These are phyloP conservation scores for Fragum sueziense DNA, from an alignment of 2,888 invertebrate genomes.

Conservation along the genomic window DNA sequence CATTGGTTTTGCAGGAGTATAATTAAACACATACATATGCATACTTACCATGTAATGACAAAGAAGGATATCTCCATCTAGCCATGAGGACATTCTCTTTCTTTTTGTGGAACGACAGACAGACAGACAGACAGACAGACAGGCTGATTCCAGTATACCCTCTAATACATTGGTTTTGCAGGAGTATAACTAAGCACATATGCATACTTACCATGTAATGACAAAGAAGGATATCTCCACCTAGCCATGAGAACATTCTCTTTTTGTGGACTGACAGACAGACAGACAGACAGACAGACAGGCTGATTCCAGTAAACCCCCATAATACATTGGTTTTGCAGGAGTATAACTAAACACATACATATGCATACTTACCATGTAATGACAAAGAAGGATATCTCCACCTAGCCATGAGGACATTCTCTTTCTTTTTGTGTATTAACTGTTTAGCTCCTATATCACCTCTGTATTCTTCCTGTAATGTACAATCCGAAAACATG, in stretches of 20 bases:
- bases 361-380: conserved; percentile 85
- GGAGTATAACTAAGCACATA: not conserved
- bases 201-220: conserved; percentile 90
- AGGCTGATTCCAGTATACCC: no score
- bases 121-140: not conserved
- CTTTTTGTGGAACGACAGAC: conserved; percentile 88
- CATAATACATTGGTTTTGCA: not conserved
- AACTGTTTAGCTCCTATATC: conserved; percentile 88
- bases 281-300: not conserved
- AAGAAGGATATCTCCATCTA: conserved; percentile 96
- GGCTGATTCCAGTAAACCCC: not conserved
- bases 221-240: conserved; percentile 96
- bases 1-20: not conserved
- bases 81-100: conserved; percentile 95
- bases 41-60: conserved; percentile 91
- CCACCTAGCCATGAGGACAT: conserved; percentile 97
- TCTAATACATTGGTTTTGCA: not conserved
- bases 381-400: conserved; percentile 95
- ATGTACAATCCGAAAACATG: no score
- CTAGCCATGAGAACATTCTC: conserved; percentile 95
- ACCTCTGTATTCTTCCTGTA: conserved; percentile 87
- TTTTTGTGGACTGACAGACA: no score
- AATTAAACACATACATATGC: not conserved
- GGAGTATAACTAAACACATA: not conserved
- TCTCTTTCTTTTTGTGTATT: conserved; percentile 90